Conservation (phyloP, 2,888 invertebrate species). For the Epinotia nisella region DNA sequence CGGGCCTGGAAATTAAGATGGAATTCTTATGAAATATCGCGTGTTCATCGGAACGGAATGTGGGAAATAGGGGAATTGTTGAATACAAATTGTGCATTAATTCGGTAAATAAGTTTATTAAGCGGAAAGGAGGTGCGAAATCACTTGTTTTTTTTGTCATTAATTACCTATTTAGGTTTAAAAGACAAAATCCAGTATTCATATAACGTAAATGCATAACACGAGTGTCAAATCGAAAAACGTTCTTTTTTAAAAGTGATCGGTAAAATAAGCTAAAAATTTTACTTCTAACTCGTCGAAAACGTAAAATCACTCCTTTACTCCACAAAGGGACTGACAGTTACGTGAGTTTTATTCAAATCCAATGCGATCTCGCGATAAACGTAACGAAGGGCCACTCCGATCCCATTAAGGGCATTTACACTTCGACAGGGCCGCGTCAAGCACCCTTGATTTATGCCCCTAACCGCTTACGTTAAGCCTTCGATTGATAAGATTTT, state of each 20-base stretch:
- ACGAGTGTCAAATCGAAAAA: no score
- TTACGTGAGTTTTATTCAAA: conserved; percentile 6
- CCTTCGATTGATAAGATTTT: conserved; percentile 18
- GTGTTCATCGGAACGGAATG: conserved; percentile 7
- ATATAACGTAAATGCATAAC: no score
- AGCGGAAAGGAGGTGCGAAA: neutral
- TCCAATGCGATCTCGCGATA: conserved; percentile 4
- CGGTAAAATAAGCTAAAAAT: neutral
- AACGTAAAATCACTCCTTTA: neutral
- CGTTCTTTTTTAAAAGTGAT: neutral
- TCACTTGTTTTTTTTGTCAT: neutral
- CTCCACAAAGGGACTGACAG: neutral
- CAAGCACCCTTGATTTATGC: conserved; percentile 24
- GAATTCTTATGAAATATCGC: conserved; percentile 30
- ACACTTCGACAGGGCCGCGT: conserved; percentile 5
- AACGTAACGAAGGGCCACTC: conserved; percentile 5
- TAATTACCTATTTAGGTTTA: no score
- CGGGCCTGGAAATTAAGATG: conserved; percentile 11
- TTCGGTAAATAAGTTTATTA: neutral
- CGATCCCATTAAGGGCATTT: neutral
- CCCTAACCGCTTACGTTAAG: neutral
- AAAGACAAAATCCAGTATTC: no score
- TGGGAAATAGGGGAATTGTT: conserved; percentile 8
- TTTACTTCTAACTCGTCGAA: neutral
- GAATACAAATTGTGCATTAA: neutral